Base-by-base conservation (phyloP, 2,888 invertebrate genomes). In the Anaspis maculata region DNA sequence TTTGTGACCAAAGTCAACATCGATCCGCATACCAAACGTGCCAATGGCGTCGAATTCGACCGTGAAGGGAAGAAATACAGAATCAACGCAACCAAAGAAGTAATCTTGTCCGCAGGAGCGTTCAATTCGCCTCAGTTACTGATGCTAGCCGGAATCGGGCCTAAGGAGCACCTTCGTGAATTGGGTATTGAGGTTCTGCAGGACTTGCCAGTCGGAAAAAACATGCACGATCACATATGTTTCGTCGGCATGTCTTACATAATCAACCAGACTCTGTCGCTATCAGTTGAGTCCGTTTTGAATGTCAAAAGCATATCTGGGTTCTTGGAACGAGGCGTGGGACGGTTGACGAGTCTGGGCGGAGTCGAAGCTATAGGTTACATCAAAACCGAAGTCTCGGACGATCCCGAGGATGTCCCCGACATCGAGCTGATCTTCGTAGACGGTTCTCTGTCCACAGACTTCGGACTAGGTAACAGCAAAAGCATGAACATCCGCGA, bases 51-150 rank as follows among this genome's bases (percentile, higher is more conserved):
- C 0, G 60, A 67, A 31, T 71, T 45, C 35, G 39, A 46, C 5
- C 44, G 45, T 14, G 50, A 48, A 19, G 44, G 52, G 1, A 44
- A 41, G 32, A 39, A 29, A 13, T 45, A 49, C 24, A 37, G 15
- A 22, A 63, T 61, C 2, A 46, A 45, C 13, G 72, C 72, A 5
- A 57, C 61, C 13, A 71, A 68, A 41, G 73, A 72, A 47, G 66
- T 78, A 0, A 73, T 77, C 34, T 48, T 77, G 10, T 70, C 72
- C 47, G 76, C 69, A 27, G 77, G 47, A 37, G 76, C 86, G 0
- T 77, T 90, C 42, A 84, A 83, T 61, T 79, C 85, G 1, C 83
- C 89, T 0, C 86, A 90, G 59, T 57, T 90, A 7, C 50, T 79
- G 11, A 76, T 79, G 76, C 60, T 79, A 2, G 76, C 77, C 1